Evolutionary conservation across 2,888 invertebrate genomes (phyloP), one percentile per base, ranked within the genome.

Genomic region (Quadriops clusia): DNA sequence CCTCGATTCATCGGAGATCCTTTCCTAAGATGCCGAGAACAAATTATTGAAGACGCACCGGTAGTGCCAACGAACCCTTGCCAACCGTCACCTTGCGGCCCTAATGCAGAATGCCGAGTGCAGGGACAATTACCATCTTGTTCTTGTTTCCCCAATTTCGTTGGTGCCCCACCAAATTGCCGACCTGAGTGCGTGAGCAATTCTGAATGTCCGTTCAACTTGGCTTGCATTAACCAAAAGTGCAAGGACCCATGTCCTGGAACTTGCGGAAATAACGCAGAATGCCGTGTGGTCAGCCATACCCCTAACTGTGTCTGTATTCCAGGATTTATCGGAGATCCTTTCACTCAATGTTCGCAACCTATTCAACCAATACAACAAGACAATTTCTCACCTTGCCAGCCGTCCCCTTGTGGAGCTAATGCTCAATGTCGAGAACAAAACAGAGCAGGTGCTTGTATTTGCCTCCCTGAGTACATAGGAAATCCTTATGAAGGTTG

Each of bases 401-500:
- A 61, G 33, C 75, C 74, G 42, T 74, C 74, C 40, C 80, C 78
- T 17, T 83, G 83, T 51, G 83, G 81, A 40, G 67, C 74, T 27
- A 79, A 80, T 52, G 65, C 77, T 12, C 53, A 69, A 38, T 79
- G 78, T 51, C 69, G 67, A 50, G 66, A 69, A 49, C 66, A 68
- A 30, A 72, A 72, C 43, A 64, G 66, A 31, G 72, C 73, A 36
- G 75, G 75, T 18, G 65, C 73, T n/a, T 83, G 83, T 49, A 65
- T 69, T 35, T 83, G 83, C 48, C 61, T 71, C 22, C 68, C 73
- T 23, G 77, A 75, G 12, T 81, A 77, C 51, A 74, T 74, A 43
- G 85, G 84, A 28, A 77, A 81, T 54, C 83, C 84, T 14, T 78
- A 80, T 44, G 77, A 77, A 59, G 76, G 77, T 12, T 83, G 82